Conservation (phyloP, 2,113 vertebrate genomes). For the Scomber colias region DNA sequence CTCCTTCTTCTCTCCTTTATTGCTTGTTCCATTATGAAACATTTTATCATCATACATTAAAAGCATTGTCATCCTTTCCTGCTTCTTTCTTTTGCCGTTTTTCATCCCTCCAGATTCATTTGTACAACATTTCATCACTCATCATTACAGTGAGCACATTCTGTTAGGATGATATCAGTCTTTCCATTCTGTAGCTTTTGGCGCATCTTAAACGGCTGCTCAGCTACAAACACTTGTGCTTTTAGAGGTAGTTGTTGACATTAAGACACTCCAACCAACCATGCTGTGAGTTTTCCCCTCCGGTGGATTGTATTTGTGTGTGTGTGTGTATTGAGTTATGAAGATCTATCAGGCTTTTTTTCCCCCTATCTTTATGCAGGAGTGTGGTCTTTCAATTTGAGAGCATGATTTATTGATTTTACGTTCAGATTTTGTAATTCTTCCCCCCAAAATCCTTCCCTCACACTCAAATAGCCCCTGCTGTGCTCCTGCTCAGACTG, state of each 20-base stretch:
- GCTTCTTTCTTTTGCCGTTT: slow-evolving; percentile 7
- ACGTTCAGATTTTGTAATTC: too few relatives aligned
- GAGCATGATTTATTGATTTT: too few relatives aligned
- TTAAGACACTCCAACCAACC: slow-evolving; percentile 57
- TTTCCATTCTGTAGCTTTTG: slow-evolving; percentile 62
- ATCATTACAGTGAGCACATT: slow-evolving; percentile 49
- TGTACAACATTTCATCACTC: slow-evolving; percentile 39
- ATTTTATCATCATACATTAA: slow-evolving; percentile 26
- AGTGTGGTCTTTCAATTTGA: too few relatives aligned
- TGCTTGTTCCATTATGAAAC: slow-evolving; percentile 22
- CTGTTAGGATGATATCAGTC: slow-evolving; percentile 62
- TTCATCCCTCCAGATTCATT: slow-evolving; percentile 23
- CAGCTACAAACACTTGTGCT: slow-evolving; percentile 65
- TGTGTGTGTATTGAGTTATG: slow-evolving; percentile 4
- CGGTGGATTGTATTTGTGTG: not conserved
- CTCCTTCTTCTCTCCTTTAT: not conserved
- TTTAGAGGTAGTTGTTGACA: slow-evolving; percentile 67
- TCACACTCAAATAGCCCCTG: too few relatives aligned
- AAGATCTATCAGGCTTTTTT: too few relatives aligned
- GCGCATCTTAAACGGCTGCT: slow-evolving; percentile 57
- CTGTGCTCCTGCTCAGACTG: too few relatives aligned
- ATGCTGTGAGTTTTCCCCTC: slow-evolving; percentile 32
- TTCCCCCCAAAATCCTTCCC: too few relatives aligned
- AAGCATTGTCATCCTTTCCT: not conserved
- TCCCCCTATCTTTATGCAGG: too few relatives aligned